Evolutionary conservation across 2,888 invertebrate species (phyloP).

Genomic region (Polietes domitor): DNA sequence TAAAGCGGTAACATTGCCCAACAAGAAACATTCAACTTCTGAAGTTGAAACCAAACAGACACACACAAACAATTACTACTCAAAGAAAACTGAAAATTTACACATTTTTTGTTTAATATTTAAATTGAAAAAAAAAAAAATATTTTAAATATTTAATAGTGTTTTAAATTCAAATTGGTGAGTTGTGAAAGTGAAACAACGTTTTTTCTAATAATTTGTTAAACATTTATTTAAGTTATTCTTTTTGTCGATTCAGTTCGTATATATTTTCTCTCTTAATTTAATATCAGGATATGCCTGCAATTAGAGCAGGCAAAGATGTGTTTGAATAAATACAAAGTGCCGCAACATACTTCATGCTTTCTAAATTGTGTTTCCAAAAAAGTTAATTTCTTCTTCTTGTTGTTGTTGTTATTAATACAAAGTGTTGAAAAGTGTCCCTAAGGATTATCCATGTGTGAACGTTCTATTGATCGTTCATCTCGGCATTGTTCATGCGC

Average conservation of each 20-base stretch:
- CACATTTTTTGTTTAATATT: neutral
- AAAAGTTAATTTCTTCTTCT: neutral
- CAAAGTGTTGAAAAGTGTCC: slow-evolving; percentile 18
- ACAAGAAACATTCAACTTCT: slow-evolving; percentile 75
- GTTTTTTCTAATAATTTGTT: neutral
- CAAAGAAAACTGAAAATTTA: slow-evolving; percentile 14
- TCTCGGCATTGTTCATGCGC: slow-evolving; percentile 87
- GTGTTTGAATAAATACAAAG: slow-evolving; percentile 24
- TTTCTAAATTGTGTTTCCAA: slow-evolving; percentile 32
- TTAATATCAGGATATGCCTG: slow-evolving; percentile 15
- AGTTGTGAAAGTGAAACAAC: slow-evolving; percentile 30
- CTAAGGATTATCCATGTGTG: slow-evolving; percentile 1
- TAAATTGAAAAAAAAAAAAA: slow-evolving; percentile 25
- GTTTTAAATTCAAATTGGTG: slow-evolving; percentile 49
- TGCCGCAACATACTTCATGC: slow-evolving; percentile 59
- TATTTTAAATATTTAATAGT: neutral
- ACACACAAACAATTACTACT: slow-evolving; percentile 1
- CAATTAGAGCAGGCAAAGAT: neutral
- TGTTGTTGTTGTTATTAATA: neutral
- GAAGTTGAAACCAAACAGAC: slow-evolving; percentile 76
- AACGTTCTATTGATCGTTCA: slow-evolving; percentile 75
- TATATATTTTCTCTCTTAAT: neutral
- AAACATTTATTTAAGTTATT: slow-evolving; percentile 19
- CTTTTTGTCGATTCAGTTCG: slow-evolving; percentile 10
- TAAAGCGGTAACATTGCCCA: slow-evolving; percentile 39